Base-by-base conservation (phyloP, 2,797 vertebrate genomes). In the Falco naumanni region DNA sequence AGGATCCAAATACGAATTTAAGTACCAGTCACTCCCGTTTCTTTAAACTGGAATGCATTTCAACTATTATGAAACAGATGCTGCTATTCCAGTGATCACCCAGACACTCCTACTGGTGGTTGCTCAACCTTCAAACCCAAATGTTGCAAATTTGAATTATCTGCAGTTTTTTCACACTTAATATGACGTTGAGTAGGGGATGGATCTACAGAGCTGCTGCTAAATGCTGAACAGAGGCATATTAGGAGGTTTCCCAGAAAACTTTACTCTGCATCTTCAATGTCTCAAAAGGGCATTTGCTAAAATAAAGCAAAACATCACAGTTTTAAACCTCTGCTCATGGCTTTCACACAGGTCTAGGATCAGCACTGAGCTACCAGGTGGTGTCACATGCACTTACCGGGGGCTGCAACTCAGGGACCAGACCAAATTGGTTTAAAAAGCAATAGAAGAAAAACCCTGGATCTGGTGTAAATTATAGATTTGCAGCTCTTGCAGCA, bases 401-500 rank as follows among this genome's bases (percentile, higher is more conserved):
- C 39, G 87, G 84, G 66, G 84, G 66, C 68, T 57, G 48, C n/a
- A 37, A 2, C 34, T 50, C 13, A 5, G 79, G 65, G 34, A 54
- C 61, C 51, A 56, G 63, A 18, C n/a, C 29, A 50, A n/a, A 39
- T 0, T 45, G 54, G 33, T n/a, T 83, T 48, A 53, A 48, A 86
- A 74, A 76, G 54, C n/a, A 51, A 31, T 4, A 33, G 48, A 37
- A 72, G 34, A 70, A 60, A 56, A 45, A 1, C 19, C 60, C 22
- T 6, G n/a, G 65, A 70, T 74, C 41, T 82, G 65, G 34, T 92
- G 56, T 66, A 89, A 95, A 90, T 71, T 94, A 82, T 37, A 48
- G 81, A 92, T 84, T 77, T 95, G 87, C 89, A 83, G 16, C 64
- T 75, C 54, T 11, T 51, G 56, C 50, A 82, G 90, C 85, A 74